Base-by-base conservation (phyloP, 2,113 vertebrate genomes). In the Gallinago paraguaiae region DNA sequence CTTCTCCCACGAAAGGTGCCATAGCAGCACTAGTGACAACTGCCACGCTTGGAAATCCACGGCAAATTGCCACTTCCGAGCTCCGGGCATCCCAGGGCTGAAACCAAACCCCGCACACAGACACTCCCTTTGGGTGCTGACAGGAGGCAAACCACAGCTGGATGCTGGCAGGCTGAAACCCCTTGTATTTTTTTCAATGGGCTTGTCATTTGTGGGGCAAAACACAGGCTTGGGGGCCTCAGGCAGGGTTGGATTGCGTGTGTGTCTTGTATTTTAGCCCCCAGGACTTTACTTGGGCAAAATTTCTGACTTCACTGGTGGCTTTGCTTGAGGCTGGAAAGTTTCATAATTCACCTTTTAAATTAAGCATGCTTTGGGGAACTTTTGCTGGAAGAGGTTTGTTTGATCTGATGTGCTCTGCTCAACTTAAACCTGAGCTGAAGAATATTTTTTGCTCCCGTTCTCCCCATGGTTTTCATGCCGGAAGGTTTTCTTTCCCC, bases 241-340 rank as follows among this genome's bases (percentile, higher is more conserved):
- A n/a, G 78, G 33, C 61, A 46, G 50, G 25, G n/a, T 19, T 77
- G 54, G 46, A 80, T 95, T 74, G 76, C 45, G 81, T 89, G 43
- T 54, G 24, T 63, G 59, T 69, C 43, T 88, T 65, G 45, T 92
- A 14, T 75, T 92, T 86, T 54, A 87, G 91, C 86, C 74, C 78
- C 46, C 20, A 74, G 23, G 57, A 83, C 57, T 71, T 70, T 9
- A 59, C 45, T 84, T 88, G 81, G 81, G 65, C 65, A 78, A 79
- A 92, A 86, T 65, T 92, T 88, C 35, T 61, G 54, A 72, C 77
- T 93, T 93, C 54, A 85, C 13, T 70, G 70, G 81, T 93, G 89
- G 80, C 94, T 94, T 91, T 91, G 74, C 95, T 93, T 51, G 77
- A 82, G 83, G 88, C 83, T 95, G 95, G 86, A 93, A 96, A 93